Evolutionary conservation across 2,888 invertebrate species (phyloP).

Genomic region (Dasysyrphus albostriatus): DNA sequence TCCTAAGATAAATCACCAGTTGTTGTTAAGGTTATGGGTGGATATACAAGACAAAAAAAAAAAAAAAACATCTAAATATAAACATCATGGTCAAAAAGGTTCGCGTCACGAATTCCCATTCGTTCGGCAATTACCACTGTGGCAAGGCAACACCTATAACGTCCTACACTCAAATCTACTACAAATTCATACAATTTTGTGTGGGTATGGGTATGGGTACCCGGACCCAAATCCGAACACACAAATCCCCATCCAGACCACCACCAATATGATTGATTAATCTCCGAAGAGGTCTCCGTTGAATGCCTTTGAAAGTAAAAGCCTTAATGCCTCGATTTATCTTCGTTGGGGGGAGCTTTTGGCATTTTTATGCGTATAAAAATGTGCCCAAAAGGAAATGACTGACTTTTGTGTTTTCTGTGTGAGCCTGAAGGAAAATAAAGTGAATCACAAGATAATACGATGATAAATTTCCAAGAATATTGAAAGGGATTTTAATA

Average conservation of each 20-base stretch:
- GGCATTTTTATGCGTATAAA: conserved; percentile 32
- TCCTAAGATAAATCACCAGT: conserved; percentile 48
- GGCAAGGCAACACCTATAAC: conserved; percentile 33
- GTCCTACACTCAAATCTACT: conserved; percentile 20
- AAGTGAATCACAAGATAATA: conserved; percentile 68
- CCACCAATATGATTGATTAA: conserved; percentile 70
- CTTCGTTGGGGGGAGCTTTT: conserved; percentile 46
- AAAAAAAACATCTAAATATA: conserved; percentile 25
- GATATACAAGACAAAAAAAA: neutral
- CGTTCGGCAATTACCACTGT: conserved; percentile 56
- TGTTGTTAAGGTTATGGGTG: conserved; percentile 12
- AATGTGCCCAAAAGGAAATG: conserved; percentile 41
- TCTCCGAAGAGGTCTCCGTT: conserved; percentile 66
- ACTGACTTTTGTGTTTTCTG: conserved; percentile 48
- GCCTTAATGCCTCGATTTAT: conserved; percentile 73
- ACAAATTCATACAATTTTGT: conserved; percentile 40
- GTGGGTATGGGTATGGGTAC: conserved; percentile 7
- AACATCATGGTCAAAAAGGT: conserved; percentile 50
- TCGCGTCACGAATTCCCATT: conserved; percentile 39
- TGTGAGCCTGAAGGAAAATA: conserved; percentile 24
- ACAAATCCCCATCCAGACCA: neutral
- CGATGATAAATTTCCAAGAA: conserved; percentile 60
- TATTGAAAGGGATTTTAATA: conserved; percentile 65
- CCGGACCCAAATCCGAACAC: neutral
- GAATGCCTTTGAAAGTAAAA: conserved; percentile 62